A percentile compares a stretch with the other conserved stretches of the same genome.
These are phyloP conservation scores for Thumatha senex DNA, from an alignment of 2,888 invertebrate species.

Conservation along the genomic window DNA sequence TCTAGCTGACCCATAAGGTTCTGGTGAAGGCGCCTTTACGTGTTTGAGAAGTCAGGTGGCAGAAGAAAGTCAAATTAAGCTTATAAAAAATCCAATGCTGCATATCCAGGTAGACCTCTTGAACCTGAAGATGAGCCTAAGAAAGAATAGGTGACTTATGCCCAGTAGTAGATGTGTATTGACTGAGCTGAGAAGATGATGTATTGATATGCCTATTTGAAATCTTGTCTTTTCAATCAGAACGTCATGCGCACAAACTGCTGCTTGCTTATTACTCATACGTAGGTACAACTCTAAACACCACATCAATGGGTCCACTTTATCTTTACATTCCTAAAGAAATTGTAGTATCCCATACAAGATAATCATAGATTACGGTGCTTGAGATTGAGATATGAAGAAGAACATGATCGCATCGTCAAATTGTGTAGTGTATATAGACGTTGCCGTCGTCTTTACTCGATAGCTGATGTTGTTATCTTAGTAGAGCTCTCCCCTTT, in stretches of 20 bases:
- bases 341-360: neutral
- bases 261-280: neutral
- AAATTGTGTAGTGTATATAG: conserved; percentile 14
- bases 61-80: no score
- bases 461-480: conserved; percentile 35
- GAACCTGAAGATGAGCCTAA: no score
- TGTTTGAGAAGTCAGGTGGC: no score
- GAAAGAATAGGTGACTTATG: no score
- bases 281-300: neutral
- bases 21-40: no score
- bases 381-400: conserved; percentile 21
- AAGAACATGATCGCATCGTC: conserved; percentile 15
- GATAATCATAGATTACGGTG: conserved; percentile 4
- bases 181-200: no score
- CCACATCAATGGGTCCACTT: neutral
- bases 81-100: no score
- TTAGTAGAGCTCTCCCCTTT: conserved; percentile 32
- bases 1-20: no score
- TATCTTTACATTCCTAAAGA: neutral
- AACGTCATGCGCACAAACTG: neutral
- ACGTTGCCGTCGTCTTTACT: conserved; percentile 21
- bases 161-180: no score
- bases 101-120: no score
- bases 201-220: no score
- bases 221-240: no score